Conservation (phyloP, 2,888 invertebrate genomes). For the Craniophora ligustri region DNA sequence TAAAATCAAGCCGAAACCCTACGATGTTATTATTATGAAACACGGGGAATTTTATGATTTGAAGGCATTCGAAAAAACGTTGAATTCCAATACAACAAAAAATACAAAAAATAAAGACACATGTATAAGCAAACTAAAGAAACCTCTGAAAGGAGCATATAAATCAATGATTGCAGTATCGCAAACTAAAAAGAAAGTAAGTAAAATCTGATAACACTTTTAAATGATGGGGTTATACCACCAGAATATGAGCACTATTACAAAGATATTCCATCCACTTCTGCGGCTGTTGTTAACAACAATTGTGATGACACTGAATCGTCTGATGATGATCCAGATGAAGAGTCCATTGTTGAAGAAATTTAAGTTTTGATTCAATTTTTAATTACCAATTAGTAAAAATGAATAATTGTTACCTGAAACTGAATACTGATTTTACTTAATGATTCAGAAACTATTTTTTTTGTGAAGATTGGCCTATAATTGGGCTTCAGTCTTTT, state of each 20-base stretch:
- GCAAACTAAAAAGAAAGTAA: background rate
- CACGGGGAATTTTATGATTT: constrained; percentile 8
- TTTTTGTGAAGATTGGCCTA: background rate
- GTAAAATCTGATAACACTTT: no score
- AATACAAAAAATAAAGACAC: constrained; percentile 1
- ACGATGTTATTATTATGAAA: constrained; percentile 10
- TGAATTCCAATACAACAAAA: constrained; percentile 5
- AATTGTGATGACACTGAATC: constrained; percentile 6
- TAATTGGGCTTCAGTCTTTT: background rate
- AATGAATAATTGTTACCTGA: no score
- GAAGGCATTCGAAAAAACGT: constrained; percentile 3
- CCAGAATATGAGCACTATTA: background rate
- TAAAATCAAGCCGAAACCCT: constrained; percentile 16
- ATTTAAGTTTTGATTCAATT: no score
- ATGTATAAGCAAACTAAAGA: no score
- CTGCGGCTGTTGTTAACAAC: background rate
- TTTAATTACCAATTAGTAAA: no score
- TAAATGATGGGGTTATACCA: background rate
- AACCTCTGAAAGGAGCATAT: background rate
- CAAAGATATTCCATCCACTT: constrained; percentile 2
- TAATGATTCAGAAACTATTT: background rate
- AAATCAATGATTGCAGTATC: background rate
- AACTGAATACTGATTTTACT: no score
- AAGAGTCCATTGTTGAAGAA: background rate
- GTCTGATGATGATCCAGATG: constrained; percentile 1